These are phyloP conservation scores for Morone saxatilis DNA, from an alignment of 2,113 vertebrate species.

Conservation along the genomic window DNA sequence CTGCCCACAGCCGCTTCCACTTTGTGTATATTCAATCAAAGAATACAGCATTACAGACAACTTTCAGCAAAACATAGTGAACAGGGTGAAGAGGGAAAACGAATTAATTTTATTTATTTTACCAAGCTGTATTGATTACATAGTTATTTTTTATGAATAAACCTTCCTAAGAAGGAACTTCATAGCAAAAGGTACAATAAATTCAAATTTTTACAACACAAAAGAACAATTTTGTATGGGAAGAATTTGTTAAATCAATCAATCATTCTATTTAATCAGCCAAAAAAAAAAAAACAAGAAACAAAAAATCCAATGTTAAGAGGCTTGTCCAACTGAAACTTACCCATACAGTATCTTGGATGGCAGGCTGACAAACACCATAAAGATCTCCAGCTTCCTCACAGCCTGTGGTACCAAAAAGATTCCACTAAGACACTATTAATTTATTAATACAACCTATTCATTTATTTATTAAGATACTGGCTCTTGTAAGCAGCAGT, in stretches of 20 bases:
- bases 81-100: neutral
- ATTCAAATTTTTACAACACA: no score
- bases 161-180: neutral
- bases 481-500: slow-evolving; percentile 19
- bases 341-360: neutral
- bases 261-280: neutral
- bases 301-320: neutral
- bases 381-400: slow-evolving; percentile 27
- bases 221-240: no score
- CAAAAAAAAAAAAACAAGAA: neutral
- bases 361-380: neutral
- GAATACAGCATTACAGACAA: slow-evolving; percentile 13
- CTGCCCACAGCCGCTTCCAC: slow-evolving; percentile 20
- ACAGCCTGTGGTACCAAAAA: slow-evolving; percentile 2
- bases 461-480: slow-evolving; percentile 49
- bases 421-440: slow-evolving; percentile 9
- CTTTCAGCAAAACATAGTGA: neutral
- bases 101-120: neutral
- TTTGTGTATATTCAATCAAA: slow-evolving; percentile 34
- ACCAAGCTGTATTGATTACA: neutral
- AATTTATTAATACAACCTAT: slow-evolving; percentile 43
- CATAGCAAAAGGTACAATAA: no score
- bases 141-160: neutral
- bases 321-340: neutral
- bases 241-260: neutral